Conservation (phyloP, 1,140 invertebrate genomes). For the Drusus annulatus region DNA sequence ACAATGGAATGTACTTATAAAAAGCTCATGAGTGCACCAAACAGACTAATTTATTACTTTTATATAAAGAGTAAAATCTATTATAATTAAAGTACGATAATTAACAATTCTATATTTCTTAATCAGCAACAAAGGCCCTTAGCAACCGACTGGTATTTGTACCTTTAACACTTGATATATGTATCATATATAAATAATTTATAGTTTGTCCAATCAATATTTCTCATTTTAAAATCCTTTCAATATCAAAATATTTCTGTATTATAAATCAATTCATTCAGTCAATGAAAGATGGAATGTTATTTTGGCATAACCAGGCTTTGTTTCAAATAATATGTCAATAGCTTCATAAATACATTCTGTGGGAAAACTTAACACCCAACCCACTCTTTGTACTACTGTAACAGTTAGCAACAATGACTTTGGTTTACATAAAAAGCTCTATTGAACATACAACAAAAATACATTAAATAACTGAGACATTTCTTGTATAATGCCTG, state of each 20-base stretch:
- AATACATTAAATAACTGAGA: background rate
- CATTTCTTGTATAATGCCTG: background rate
- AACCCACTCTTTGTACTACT: slow-evolving; percentile 30
- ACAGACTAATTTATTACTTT: slow-evolving; percentile 25
- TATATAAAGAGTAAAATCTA: slow-evolving; percentile 16
- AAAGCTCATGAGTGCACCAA: slow-evolving; percentile 28
- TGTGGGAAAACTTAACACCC: background rate
- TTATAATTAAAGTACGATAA: slow-evolving; percentile 29
- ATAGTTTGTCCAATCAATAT: slow-evolving; percentile 17
- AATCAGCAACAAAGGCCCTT: slow-evolving; percentile 33
- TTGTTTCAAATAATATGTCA: slow-evolving; percentile 14
- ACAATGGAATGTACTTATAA: slow-evolving; percentile 40
- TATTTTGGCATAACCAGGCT: slow-evolving; percentile 40
- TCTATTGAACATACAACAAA: background rate
- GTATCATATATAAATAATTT: background rate
- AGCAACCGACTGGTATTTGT: slow-evolving; percentile 28
- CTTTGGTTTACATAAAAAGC: slow-evolving; percentile 47
- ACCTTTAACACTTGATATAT: slow-evolving; percentile 36
- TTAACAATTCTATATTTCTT: slow-evolving; percentile 36
- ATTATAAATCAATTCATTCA: slow-evolving; percentile 34
- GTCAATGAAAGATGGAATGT: slow-evolving; percentile 44
- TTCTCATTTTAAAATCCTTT: slow-evolving; percentile 29
- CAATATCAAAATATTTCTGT: slow-evolving; percentile 47
- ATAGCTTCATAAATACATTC: slow-evolving; percentile 8
- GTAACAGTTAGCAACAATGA: slow-evolving; percentile 32